Base-by-base conservation (phyloP, 2,113 vertebrate species). In the Lethenteron camtschaticum region DNA sequence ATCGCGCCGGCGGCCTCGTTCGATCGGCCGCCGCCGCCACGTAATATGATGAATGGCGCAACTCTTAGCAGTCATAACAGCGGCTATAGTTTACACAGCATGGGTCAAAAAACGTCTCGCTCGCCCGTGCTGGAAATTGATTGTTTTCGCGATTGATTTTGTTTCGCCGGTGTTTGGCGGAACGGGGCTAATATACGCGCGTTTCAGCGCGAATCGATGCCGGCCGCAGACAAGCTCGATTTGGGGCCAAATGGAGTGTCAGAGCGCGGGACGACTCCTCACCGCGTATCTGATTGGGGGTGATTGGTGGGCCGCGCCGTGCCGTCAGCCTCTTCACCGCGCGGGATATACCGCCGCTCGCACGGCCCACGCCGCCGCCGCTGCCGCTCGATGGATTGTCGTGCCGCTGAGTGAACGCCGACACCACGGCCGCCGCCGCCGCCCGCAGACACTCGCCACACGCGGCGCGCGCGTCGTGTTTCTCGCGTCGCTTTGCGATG, bases 181-280 rank as follows among this genome's bases (percentile, higher is more conserved):
- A 66, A 66, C 63, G 24, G 24, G 63, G 63, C 63, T 8, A 66
- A 16, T 66, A 66, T 66, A 66, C 24, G n/a, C 24, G 63, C 24
- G 63, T n/a, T 24, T 66, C 24, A 24, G 63, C 24, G 63, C 9
- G 63, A 11, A 66, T 66, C 63, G 63, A 66, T 66, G 63, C 63
- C 9, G 63, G 63, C 41, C 24, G 63, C 63, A 66, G 63, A 66
- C 63, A 66, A 66, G 63, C 63, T 66, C 63, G 63, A 66, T 66
- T 66, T 66, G 63, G 63, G 63, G 63, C 63, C 63, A 66, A 66
- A 66, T 66, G 63, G 63, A 66, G 63, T 66, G 63, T 66, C 63
- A 66, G 63, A n/a, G 24, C 63, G 24, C 24, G 24, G 8, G 10
- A 8, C 63, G n/a, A 66, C 24, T 24, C n/a, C 63, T 66, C n/a